Conservation (phyloP, 2,888 invertebrate genomes). For the Aphodius sticticus region DNA sequence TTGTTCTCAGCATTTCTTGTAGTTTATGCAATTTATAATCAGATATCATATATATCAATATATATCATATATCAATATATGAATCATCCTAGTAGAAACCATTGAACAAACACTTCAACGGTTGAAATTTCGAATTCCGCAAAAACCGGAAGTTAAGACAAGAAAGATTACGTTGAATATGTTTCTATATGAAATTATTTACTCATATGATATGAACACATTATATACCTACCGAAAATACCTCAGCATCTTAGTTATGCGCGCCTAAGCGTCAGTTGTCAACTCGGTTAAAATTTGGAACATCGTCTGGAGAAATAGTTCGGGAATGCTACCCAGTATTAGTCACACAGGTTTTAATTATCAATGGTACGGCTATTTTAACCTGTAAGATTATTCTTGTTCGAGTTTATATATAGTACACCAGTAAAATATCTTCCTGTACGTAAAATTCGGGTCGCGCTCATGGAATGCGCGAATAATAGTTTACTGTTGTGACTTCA, state of each 20-base stretch:
- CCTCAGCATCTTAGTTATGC: background rate
- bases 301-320: background rate
- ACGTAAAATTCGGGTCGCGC: slow-evolving; percentile 15
- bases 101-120: no score
- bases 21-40: no score
- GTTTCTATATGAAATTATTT: no score
- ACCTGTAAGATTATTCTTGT: slow-evolving; percentile 16
- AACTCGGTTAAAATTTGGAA: background rate
- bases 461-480: background rate
- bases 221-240: background rate
- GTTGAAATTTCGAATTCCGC: no score
- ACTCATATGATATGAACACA: no score
- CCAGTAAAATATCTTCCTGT: slow-evolving; percentile 4
- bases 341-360: slow-evolving; percentile 20
- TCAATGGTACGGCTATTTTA: slow-evolving; percentile 17
- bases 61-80: no score
- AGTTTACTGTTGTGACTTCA: background rate
- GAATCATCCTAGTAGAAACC: no score
- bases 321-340: slow-evolving; percentile 7
- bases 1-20: no score
- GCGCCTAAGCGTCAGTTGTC: background rate
- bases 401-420: background rate
- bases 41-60: no score
- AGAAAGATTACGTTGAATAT: no score
- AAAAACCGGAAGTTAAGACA: no score